Evolutionary conservation across 2,797 vertebrate species (phyloP), one percentile per base, ranked within the genome.

Genomic region (Phrynocephalus guinanensis): DNA sequence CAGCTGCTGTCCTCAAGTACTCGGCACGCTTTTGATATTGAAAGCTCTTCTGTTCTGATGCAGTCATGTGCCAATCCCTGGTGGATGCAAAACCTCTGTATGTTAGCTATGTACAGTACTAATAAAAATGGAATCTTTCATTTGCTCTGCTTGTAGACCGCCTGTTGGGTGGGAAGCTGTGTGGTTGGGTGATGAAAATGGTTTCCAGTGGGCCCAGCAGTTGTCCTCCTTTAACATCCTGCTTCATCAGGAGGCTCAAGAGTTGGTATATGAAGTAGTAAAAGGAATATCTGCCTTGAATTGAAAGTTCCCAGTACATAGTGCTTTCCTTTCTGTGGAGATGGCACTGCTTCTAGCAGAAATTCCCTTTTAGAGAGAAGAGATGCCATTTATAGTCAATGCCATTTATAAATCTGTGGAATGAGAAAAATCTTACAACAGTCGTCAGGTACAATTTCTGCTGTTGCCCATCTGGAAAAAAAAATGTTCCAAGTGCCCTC

Each of bases 381-480:
- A 38, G 63, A 18, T 75, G 83, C 48, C 18, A 7, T 56, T 85
- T 75, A 10, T 52, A 28, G 20, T n/a, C n/a, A n/a, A n/a, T n/a
- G n/a, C n/a, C n/a, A n/a, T n/a, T n/a, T n/a, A n/a, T n/a, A n/a
- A n/a, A n/a, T n/a, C 56, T 84, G 9, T 67, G 33, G 30, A 79
- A 66, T 88, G 60, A 82, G 84, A 24, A 79, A 71, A 76, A 10
- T 16, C 9, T 24, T 24, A 22, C 6, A 30, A 44, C 68, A 63
- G 22, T 30, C 50, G 4, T 73, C 77, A 33, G 63, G 60, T 66
- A 10, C 44, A 26, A 67, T 88, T 28, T 66, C 60, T 88, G 82
- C 87, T 88, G 83, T 88, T 76, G 87, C 50, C 71, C 78, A 76
- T 68, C 71, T 88, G 71, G 83, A 81, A 71, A 44, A 22, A 22